Conservation (phyloP, 1,140 invertebrate genomes). For the Drosophila nasuta region DNA sequence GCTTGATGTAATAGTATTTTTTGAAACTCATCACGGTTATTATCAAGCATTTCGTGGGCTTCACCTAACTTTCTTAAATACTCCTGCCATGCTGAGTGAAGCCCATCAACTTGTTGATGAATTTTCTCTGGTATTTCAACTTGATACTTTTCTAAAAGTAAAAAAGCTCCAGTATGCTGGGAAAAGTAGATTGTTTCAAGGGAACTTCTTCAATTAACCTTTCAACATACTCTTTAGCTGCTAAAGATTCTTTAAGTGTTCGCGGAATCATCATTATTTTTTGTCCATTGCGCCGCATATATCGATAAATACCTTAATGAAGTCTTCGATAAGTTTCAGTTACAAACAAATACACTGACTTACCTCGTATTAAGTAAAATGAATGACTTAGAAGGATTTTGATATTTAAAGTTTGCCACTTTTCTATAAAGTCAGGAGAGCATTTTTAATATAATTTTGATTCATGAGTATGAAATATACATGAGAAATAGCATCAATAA, state of each 20-base stretch:
- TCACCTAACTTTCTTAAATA: slow-evolving; percentile 64
- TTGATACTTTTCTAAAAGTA: slow-evolving; percentile 58
- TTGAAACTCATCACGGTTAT: slow-evolving; percentile 68
- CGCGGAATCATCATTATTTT: slow-evolving; percentile 55
- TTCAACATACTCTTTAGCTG: slow-evolving; percentile 56
- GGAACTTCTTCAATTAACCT: slow-evolving; percentile 53
- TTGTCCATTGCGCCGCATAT: slow-evolving; percentile 56
- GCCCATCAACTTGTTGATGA: slow-evolving; percentile 42
- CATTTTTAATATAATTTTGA: slow-evolving; percentile 89
- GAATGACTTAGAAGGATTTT: slow-evolving; percentile 89
- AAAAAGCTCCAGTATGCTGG: slow-evolving; percentile 51
- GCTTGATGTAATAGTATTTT: slow-evolving; percentile 54
- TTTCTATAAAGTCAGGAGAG: slow-evolving; percentile 90
- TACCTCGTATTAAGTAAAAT: slow-evolving; percentile 68
- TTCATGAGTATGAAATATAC: slow-evolving; percentile 92
- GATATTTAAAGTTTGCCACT: slow-evolving; percentile 92
- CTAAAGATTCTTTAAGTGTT: slow-evolving; percentile 56
- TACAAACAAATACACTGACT: neutral
- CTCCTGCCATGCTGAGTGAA: slow-evolving; percentile 51
- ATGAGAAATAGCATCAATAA: slow-evolving; percentile 89
- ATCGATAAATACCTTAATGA: slow-evolving; percentile 54
- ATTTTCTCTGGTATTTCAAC: slow-evolving; percentile 50
- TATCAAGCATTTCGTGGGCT: slow-evolving; percentile 65
- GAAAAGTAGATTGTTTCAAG: slow-evolving; percentile 57
- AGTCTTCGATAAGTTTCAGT: neutral